Evolutionary conservation across 2,888 invertebrate species (phyloP).

Genomic region (Kryphioiulus occultus): DNA sequence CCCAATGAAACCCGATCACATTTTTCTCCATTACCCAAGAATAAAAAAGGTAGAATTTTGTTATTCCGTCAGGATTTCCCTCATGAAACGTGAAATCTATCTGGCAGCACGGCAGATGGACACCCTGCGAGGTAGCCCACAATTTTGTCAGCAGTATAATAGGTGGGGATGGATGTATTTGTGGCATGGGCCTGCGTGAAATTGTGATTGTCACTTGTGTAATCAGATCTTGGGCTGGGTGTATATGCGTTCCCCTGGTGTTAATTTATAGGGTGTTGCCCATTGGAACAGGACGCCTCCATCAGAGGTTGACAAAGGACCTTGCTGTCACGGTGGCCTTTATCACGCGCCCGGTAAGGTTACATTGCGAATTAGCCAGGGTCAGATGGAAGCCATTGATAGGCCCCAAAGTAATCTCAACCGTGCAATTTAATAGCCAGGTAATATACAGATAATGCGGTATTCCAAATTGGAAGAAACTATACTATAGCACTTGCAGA

Average conservation of each 20-base stretch:
- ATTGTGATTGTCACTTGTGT: slow-evolving; percentile 2
- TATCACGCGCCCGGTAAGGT: neutral
- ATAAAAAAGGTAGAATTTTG: neutral
- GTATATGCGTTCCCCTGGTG: neutral
- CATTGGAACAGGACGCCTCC: neutral
- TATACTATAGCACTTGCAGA: neutral
- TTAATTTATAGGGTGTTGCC: neutral
- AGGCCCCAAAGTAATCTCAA: neutral
- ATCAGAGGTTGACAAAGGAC: slow-evolving; percentile 22
- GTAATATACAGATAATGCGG: neutral
- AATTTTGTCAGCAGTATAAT: neutral
- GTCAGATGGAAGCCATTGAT: neutral
- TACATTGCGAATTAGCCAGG: neutral
- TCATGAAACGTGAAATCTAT: neutral
- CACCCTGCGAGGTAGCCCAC: neutral
- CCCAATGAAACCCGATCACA: neutral
- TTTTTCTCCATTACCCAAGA: neutral
- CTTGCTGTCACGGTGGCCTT: neutral
- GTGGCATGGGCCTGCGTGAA: neutral
- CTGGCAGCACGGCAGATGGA: neutral
- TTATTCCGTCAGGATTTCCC: neutral
- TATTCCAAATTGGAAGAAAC: neutral
- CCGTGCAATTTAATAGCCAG: neutral
- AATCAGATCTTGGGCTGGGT: neutral
- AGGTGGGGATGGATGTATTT: neutral